Base-by-base conservation (phyloP, 2,888 invertebrate species). In the Drosophila setosimentum region DNA sequence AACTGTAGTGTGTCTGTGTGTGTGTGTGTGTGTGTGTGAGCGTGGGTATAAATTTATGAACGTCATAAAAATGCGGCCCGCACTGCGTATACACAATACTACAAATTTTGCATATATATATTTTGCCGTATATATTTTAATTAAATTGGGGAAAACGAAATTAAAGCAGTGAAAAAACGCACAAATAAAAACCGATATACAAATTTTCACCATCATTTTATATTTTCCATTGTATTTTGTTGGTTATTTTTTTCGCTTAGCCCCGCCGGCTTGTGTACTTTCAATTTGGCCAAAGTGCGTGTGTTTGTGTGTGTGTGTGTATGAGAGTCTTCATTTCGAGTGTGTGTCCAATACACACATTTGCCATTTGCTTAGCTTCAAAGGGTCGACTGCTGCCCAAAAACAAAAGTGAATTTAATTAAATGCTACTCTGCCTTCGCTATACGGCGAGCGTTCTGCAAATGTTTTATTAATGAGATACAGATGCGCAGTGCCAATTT, bases 31-130 rank as follows among this genome's bases (percentile, higher is more conserved):
- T 61, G 54, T 62, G 40, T 48, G 57, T 16, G 37, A 16, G 42
- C 40, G 64, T 45, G 21, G 21, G 16, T 24, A 24, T 16, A 24
- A 45, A 79, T 79, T 78, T 78, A 79, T 65, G 81, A 48, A 49
- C 51, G 63, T 63, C 76, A 84, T 84, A 72, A 87, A 76, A 70
- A 64, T 68, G 67, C 67, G 57, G 73, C 50, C 57, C 70, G 78
- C 87, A 73, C 59, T 69, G 76, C 82, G 85, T 82, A 85, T 82
- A 85, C 83, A 80, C 80, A 82, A 85, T 76, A 60, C 48, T 48
- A 53, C 50, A 45, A 51, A 42, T 42, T 54, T 53, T 33, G 35
- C 33, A 32, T 63, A 64, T 53, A n/a, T n/a, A n/a, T n/a, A n/a
- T n/a, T n/a, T n/a, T 13, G 27, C 27, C 35, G 55, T 50, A 76